Conservation (phyloP, 1,140 invertebrate genomes). For the Hirudo medicinalis region DNA sequence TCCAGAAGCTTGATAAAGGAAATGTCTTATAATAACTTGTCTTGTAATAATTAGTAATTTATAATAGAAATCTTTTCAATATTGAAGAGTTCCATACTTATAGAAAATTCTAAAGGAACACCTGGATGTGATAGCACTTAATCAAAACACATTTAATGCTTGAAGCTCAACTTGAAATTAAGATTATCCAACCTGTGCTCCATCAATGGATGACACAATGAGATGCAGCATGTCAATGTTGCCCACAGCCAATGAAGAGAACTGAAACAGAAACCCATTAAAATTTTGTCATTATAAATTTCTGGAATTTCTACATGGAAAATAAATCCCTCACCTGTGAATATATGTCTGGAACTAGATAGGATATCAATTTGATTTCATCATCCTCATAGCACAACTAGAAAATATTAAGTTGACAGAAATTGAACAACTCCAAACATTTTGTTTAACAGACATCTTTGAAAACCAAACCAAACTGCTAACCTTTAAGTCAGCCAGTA, state of each 20-base stretch:
- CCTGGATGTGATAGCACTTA: background rate
- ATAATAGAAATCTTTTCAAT: background rate
- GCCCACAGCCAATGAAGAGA: slow-evolving; percentile 68
- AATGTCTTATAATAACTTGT: background rate
- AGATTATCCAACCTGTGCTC: slow-evolving; percentile 48
- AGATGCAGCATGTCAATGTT: slow-evolving; percentile 70
- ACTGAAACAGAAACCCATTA: slow-evolving; percentile 43
- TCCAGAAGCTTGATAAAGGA: slow-evolving; percentile 53
- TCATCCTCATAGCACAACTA: slow-evolving; percentile 71
- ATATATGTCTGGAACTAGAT: slow-evolving; percentile 75
- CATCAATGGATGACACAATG: slow-evolving; percentile 74
- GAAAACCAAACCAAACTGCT: background rate
- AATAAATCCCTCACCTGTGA: slow-evolving; percentile 45
- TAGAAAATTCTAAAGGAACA: slow-evolving; percentile 8
- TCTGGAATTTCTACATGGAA: background rate
- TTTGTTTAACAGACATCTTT: too few relatives aligned
- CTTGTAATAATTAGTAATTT: background rate
- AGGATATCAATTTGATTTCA: slow-evolving; percentile 43
- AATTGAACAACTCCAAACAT: background rate
- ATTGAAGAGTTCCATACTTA: background rate
- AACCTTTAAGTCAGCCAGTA: slow-evolving; percentile 64
- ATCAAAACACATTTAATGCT: background rate
- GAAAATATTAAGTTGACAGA: slow-evolving; percentile 28
- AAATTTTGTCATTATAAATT: background rate
- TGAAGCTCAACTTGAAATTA: background rate